Conservation (phyloP, 2,797 vertebrate species). For the Lacerta bilineata region DNA sequence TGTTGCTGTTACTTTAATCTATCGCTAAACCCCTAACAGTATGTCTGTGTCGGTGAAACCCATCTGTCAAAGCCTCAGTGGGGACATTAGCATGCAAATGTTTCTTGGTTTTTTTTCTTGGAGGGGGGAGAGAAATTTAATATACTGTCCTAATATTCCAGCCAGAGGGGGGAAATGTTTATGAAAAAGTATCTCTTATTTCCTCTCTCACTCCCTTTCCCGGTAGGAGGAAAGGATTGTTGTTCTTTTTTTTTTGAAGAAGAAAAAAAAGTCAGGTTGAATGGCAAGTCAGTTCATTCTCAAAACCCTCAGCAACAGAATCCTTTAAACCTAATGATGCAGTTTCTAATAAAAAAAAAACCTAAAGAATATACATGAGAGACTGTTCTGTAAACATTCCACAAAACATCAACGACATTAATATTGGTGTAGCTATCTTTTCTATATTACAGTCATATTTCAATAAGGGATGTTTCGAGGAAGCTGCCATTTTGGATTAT, state of each 20-base stretch:
- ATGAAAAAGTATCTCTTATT: slow-evolving; percentile 71
- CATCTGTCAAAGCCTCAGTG: slow-evolving; percentile 86
- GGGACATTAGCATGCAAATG: slow-evolving; percentile 88
- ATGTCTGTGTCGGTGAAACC: slow-evolving; percentile 84
- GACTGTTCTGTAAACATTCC: slow-evolving; percentile 64
- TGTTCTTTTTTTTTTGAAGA: neutral
- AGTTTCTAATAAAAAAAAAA: slow-evolving; percentile 80
- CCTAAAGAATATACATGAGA: slow-evolving; percentile 82
- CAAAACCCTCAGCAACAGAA: slow-evolving; percentile 59
- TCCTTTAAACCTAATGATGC: slow-evolving; percentile 81
- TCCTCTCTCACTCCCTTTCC: slow-evolving; percentile 32
- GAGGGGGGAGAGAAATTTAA: slow-evolving; percentile 80
- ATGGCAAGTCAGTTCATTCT: slow-evolving; percentile 73
- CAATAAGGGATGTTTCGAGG: slow-evolving; percentile 81
- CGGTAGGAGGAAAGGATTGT: neutral
- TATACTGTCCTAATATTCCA: slow-evolving; percentile 86
- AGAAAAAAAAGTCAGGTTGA: slow-evolving; percentile 60
- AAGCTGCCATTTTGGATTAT: slow-evolving; percentile 80
- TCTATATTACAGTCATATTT: slow-evolving; percentile 85
- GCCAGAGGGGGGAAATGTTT: slow-evolving; percentile 79
- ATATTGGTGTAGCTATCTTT: slow-evolving; percentile 79
- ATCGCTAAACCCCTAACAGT: slow-evolving; percentile 82
- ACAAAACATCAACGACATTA: slow-evolving; percentile 75
- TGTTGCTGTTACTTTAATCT: slow-evolving; percentile 85
- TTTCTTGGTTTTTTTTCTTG: slow-evolving; percentile 79